phyloP scores from a whole-genome alignment of 2,797 vertebrate species.

The Coregonus sp. region DNA sequence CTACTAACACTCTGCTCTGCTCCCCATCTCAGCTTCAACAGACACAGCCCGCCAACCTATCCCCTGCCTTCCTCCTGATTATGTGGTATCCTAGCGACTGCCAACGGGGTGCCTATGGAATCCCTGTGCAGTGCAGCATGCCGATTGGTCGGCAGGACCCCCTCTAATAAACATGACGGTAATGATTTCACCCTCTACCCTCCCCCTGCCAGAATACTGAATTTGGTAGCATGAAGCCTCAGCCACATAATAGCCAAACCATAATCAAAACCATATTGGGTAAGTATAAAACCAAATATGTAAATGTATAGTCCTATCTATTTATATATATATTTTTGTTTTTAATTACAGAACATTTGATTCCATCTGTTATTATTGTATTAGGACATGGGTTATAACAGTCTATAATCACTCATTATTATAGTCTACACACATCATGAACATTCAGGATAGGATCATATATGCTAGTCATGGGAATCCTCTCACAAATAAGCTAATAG shows the following conservation, averaged over 20 bases:
- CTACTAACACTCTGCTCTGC: slow-evolving; percentile 43
- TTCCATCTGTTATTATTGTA: neutral
- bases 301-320: neutral
- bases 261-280: slow-evolving; percentile 16
- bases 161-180: slow-evolving; percentile 80
- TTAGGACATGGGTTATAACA: neutral
- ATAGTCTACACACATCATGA: neutral
- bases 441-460: neutral
- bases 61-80: slow-evolving; percentile 77
- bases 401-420: neutral
- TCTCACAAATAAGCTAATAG: neutral
- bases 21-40: slow-evolving; percentile 66
- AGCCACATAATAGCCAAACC: slow-evolving; percentile 20
- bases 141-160: slow-evolving; percentile 73
- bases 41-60: slow-evolving; percentile 68
- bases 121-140: slow-evolving; percentile 61
- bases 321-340: neutral
- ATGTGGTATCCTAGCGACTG: slow-evolving; percentile 83
- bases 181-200: slow-evolving; percentile 76
- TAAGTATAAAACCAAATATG: slow-evolving; percentile 1
- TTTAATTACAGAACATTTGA: neutral
- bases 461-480: neutral
- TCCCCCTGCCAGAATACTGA: slow-evolving; percentile 55
- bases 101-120: slow-evolving; percentile 76
- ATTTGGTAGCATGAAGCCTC: slow-evolving; percentile 35